Evolutionary conservation across 2,113 vertebrate species (phyloP).

Genomic region (Hassar affinis): DNA sequence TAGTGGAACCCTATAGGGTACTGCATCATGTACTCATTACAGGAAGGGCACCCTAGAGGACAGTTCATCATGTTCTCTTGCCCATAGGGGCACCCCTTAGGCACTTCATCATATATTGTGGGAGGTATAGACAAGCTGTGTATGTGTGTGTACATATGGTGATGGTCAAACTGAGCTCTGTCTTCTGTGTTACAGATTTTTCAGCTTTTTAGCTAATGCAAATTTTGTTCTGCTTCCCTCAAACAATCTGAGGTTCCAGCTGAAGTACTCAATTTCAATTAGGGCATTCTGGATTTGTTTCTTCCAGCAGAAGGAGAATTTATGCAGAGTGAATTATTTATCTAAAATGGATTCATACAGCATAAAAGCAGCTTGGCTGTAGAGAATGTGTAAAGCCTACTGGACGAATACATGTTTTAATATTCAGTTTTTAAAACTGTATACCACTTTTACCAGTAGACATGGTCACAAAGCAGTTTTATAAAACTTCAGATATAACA

Average conservation of each 20-base stretch:
- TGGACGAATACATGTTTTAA: background rate
- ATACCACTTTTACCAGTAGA: background rate
- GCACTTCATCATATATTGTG: background rate
- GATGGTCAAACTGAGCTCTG: background rate
- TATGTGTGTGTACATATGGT: background rate
- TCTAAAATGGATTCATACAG: background rate
- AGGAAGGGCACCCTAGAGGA: background rate
- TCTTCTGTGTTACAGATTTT: conserved; percentile 50
- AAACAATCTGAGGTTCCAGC: background rate
- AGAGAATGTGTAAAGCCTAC: background rate
- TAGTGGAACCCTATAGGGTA: background rate
- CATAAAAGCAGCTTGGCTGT: background rate
- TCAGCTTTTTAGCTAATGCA: conserved; percentile 58
- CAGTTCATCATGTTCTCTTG: too few species aligned
- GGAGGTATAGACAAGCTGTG: background rate
- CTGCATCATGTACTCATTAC: background rate
- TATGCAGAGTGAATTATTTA: background rate
- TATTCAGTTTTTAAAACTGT: background rate
- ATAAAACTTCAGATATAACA: background rate
- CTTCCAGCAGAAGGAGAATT: background rate
- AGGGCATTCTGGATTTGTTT: background rate
- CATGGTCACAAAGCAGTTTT: background rate
- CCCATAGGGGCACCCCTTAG: background rate
- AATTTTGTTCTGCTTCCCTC: conserved; percentile 48
- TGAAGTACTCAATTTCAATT: background rate